Evolutionary conservation across 1,140 invertebrate species (phyloP), one percentile per base, ranked within the genome.

Genomic region (Paraescarpia echinospica): DNA sequence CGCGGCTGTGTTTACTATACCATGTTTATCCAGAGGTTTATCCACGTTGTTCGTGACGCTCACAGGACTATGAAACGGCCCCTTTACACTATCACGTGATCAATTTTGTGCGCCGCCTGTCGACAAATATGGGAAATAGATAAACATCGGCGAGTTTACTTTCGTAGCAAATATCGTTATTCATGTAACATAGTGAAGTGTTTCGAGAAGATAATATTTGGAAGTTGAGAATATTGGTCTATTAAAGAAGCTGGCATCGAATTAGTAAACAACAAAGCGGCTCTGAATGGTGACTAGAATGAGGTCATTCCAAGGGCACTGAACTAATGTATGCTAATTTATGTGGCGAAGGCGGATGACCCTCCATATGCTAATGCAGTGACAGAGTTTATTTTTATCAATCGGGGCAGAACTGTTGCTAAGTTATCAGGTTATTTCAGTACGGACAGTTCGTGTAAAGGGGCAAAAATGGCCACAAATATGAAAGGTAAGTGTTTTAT

Each of bases 301-400:
- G 59, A 77, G 59, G 59, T 77, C 59, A 77, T 77, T 77, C 59
- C 59, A 77, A 77, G 59, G 59, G 59, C 59, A 77, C 59, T 31
- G 4, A 77, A 77, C 59, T 77, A 77, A 77, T 77, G 59, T 77
- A 77, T 77, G 59, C 59, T 77, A 77, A 77, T 77, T 77, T 77
- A 77, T 77, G 59, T 77, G 59, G 59, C 22, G 59, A 77, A 77
- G 59, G 59, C 59, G 59, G 59, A 77, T 77, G 59, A 77, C 59
- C 59, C 59, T 77, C 59, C 59, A 77, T 77, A 77, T 77, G 59
- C 59, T 77, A 77, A 77, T 77, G 59, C 59, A 77, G 59, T 77
- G 59, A 77, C 59, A 77, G 59, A 77, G 59, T 77, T 77, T 77
- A 77, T 77, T 77, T 77, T 77, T 77, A 77, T 77, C 59, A 77